phyloP scores from a whole-genome alignment of 2,797 vertebrate species.

The Hydrolagus colliei region DNA sequence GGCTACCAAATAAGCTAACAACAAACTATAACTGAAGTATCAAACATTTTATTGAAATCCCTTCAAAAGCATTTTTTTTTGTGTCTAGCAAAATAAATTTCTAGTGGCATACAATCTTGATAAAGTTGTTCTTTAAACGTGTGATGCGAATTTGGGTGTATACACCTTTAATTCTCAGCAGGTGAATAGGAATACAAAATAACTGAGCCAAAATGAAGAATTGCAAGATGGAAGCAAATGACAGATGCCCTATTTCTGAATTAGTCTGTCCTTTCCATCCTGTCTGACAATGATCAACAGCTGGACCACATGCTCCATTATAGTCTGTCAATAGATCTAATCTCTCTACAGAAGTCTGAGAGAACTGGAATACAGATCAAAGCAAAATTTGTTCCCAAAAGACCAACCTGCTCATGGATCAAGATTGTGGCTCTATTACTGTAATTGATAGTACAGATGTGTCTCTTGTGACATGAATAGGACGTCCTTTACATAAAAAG shows the following conservation, averaged over 20 bases:
- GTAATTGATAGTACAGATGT: conserved; percentile 27
- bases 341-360: conserved; percentile 16
- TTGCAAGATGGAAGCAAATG: not conserved
- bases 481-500: conserved; percentile 30
- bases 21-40: too few relatives aligned
- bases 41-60: too few relatives aligned
- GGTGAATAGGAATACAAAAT: not conserved
- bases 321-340: conserved; percentile 26
- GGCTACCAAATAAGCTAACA: too few relatives aligned
- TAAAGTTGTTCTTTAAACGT: not conserved
- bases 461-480: conserved; percentile 26
- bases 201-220: not conserved
- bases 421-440: conserved; percentile 18
- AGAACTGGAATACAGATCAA: conserved; percentile 24
- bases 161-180: not conserved
- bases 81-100: not conserved
- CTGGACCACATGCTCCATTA: conserved; percentile 25
- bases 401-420: conserved; percentile 20
- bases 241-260: conserved; percentile 29
- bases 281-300: conserved; percentile 15
- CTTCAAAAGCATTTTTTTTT: not conserved
- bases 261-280: conserved; percentile 1
- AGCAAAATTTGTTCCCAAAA: not conserved
- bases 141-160: not conserved
- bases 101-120: too few relatives aligned